Conservation (phyloP, 2,797 vertebrate species). For the Lophius americanus region DNA sequence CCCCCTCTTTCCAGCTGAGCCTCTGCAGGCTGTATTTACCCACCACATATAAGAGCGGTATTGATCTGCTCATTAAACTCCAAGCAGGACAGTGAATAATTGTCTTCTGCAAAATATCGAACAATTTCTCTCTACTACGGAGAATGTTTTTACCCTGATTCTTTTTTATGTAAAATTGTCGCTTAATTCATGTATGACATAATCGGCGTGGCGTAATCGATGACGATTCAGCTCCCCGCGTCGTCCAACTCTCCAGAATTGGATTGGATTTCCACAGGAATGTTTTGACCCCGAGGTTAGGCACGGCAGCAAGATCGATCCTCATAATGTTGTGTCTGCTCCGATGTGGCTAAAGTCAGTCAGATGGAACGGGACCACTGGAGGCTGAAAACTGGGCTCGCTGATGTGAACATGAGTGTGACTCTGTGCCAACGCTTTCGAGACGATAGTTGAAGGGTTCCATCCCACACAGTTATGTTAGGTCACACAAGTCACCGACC, state of each 20-base stretch:
- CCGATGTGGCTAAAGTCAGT: constrained; percentile 28
- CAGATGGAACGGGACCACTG: constrained; percentile 15
- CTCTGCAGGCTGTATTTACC: neutral
- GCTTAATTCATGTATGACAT: neutral
- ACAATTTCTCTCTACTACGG: neutral
- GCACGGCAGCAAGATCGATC: constrained; percentile 16
- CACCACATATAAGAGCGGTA: neutral
- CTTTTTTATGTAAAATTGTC: neutral
- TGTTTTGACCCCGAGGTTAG: constrained; percentile 17
- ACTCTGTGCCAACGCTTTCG: neutral
- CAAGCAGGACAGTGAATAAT: neutral
- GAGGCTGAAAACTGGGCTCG: constrained; percentile 3
- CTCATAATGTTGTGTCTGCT: constrained; percentile 9
- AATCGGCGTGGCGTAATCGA: neutral
- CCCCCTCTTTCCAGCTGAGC: neutral
- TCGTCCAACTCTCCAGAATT: neutral
- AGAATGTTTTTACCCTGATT: neutral
- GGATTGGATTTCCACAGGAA: constrained; percentile 2
- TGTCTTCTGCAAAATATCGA: neutral
- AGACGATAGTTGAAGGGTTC: neutral
- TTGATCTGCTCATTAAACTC: neutral
- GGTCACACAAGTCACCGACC: neutral
- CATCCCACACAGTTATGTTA: neutral
- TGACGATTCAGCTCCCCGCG: neutral
- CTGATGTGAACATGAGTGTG: neutral